A percentile compares a stretch with the other conserved stretches of the same genome.
These are phyloP conservation scores for Iphiclides podalirius DNA, from an alignment of 2,888 invertebrate species.

Conservation along the genomic window DNA sequence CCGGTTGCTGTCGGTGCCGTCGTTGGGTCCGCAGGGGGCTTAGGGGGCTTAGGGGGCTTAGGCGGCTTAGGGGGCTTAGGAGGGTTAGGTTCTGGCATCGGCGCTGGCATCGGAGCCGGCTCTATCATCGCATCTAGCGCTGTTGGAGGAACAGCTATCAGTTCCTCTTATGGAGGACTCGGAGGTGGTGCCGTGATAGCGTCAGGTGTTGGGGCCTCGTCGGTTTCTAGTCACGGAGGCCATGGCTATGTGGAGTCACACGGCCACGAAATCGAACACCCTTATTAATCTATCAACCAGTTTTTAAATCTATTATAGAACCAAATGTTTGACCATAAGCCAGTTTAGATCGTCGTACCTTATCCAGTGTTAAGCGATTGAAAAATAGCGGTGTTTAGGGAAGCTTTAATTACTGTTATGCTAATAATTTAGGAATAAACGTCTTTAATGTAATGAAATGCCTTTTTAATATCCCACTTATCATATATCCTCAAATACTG, in stretches of 20 bases:
- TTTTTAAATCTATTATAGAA: slow-evolving; percentile 21
- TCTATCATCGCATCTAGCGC: slow-evolving; percentile 18
- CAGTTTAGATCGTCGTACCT: slow-evolving; percentile 26
- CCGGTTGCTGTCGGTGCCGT: slow-evolving; percentile 43
- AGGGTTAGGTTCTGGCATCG: slow-evolving; percentile 10
- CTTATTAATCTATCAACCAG: slow-evolving; percentile 29
- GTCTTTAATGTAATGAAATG: not conserved
- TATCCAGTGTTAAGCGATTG: slow-evolving; percentile 28
- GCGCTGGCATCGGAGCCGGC: slow-evolving; percentile 20
- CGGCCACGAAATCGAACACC: slow-evolving; percentile 40
- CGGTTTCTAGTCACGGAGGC: slow-evolving; percentile 20
- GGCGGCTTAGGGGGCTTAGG: no score
- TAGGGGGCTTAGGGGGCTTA: no score
- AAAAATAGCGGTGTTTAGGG: slow-evolving; percentile 14
- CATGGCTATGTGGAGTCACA: slow-evolving; percentile 34
- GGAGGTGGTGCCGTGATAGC: slow-evolving; percentile 6
- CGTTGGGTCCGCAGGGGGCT: slow-evolving; percentile 4
- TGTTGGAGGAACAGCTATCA: no score
- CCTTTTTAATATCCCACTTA: not conserved
- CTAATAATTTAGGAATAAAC: slow-evolving; percentile 12
- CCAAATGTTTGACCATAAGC: slow-evolving; percentile 16
- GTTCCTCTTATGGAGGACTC: not conserved
- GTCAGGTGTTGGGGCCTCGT: slow-evolving; percentile 7
- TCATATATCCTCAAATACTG: no score
- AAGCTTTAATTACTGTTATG: slow-evolving; percentile 12